Conservation (phyloP, 2,888 invertebrate species). For the Drosophila tripunctata region DNA sequence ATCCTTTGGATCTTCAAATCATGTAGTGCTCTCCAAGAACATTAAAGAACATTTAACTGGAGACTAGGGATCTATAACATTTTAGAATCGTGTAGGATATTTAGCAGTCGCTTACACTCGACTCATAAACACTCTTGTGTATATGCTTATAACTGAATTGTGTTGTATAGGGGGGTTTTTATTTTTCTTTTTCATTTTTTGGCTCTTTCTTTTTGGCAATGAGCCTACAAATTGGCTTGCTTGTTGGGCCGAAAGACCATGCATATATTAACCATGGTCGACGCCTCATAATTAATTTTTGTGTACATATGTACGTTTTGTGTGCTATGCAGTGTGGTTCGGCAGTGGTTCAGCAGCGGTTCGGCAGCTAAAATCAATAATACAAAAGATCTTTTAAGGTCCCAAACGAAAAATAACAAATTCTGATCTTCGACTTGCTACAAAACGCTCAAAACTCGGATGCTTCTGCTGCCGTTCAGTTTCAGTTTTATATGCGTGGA, state of each 20-base stretch:
- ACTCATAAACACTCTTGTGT: background rate
- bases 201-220: constrained; percentile 59
- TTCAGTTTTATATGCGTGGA: constrained; percentile 37
- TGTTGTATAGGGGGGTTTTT: background rate
- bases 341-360: background rate
- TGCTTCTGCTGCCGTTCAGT: constrained; percentile 27
- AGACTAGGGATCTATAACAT: too few relatives aligned
- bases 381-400: constrained; percentile 58
- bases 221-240: constrained; percentile 62
- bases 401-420: constrained; percentile 14
- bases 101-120: background rate
- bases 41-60: too few relatives aligned
- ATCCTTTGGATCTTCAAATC: too few relatives aligned
- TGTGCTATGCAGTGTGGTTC: constrained; percentile 32
- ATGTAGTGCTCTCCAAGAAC: too few relatives aligned
- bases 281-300: constrained; percentile 63
- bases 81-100: background rate
- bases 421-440: constrained; percentile 37
- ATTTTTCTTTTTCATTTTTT: constrained; percentile 26
- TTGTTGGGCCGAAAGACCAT: constrained; percentile 25
- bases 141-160: background rate
- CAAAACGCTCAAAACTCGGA: constrained; percentile 31
- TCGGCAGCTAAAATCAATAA: constrained; percentile 65
- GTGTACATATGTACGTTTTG: constrained; percentile 14
- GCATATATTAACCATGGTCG: constrained; percentile 55